Base-by-base conservation (phyloP, 2,888 invertebrate genomes). In the Quadroppia sp. region DNA sequence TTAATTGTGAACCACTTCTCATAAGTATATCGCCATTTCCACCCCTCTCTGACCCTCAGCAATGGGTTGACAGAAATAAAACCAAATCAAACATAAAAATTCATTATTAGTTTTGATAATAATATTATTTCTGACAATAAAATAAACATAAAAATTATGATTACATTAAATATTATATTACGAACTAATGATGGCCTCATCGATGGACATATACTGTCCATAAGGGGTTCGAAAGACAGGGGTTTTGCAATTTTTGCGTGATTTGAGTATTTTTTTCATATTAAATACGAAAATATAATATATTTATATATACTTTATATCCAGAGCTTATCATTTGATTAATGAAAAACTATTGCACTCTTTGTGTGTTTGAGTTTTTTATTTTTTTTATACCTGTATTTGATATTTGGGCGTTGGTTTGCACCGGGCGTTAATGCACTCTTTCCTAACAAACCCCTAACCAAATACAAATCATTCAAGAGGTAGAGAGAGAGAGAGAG, bases 381-480 rank as follows among this genome's bases (percentile, higher is more conserved):
- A 6, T n/a, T 6, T 48, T 9, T 48, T 9, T 48, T 6, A n/a
- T 9, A 17, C 25, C 4, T 56, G 25, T 30, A 30, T 30, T 59
- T 59, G 59, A 59, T 59, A 59, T 59, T 30, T 59, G 59, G 59
- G 59, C 59, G 59, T 59, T 59, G 59, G 59, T 59, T 59, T 28
- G 48, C 48, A 48, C 48, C 23, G 53, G 23, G 53, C 25, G 53
- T 53, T 53, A 53, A 25, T 53, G 7, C 25, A 53, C 23, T 53
- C 53, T 15, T 9, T 48, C 20, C 17, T 48, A 53, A 53, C 23
- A 53, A 53, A 6, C 25, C 53, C 17, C 36, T 36, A 36, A 36
- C 36, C 36, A 45, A 45, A 45, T 2, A n/a, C n/a, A n/a, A n/a
- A 45, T 17, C 45, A 45, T 15, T 13, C 17, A 45, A 45, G 45